A percentile compares a stretch with the other conserved stretches of the same genome.
Evolutionary conservation across 2,888 invertebrate species (phyloP).

Genomic region (Tachina grossa): DNA sequence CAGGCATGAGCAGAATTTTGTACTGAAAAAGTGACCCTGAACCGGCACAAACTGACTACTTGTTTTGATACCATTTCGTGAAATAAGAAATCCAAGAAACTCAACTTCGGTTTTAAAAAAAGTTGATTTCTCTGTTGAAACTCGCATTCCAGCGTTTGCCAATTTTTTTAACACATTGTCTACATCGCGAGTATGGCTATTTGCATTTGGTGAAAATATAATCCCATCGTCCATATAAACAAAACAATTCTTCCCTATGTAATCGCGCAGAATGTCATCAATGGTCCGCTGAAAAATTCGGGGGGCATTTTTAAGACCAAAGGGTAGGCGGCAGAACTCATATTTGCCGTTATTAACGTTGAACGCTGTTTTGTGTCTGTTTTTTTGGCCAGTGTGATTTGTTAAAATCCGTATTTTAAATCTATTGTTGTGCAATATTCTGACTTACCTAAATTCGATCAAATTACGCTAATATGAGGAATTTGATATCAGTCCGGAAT

Average conservation of each 20-base stretch:
- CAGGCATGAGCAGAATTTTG: no score
- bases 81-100: constrained; percentile 52
- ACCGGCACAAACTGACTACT: no score
- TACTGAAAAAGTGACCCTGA: no score
- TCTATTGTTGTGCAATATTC: constrained; percentile 38
- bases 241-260: constrained; percentile 66
- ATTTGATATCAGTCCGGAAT: constrained; percentile 26
- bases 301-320: constrained; percentile 66
- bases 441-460: constrained; percentile 39
- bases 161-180: constrained; percentile 44
- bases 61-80: constrained; percentile 40
- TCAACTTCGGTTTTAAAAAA: constrained; percentile 40
- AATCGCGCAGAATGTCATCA: constrained; percentile 69
- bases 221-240: constrained; percentile 71
- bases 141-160: constrained; percentile 25
- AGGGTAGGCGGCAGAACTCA: constrained; percentile 78
- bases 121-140: constrained; percentile 35
- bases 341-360: constrained; percentile 77
- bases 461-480: constrained; percentile 27
- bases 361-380: constrained; percentile 45
- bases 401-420: constrained; percentile 55
- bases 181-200: constrained; percentile 45
- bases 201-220: constrained; percentile 42
- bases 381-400: constrained; percentile 30
- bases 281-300: constrained; percentile 30